Base-by-base conservation (phyloP, 2,797 vertebrate genomes). In the Pseudochromis fuscus region DNA sequence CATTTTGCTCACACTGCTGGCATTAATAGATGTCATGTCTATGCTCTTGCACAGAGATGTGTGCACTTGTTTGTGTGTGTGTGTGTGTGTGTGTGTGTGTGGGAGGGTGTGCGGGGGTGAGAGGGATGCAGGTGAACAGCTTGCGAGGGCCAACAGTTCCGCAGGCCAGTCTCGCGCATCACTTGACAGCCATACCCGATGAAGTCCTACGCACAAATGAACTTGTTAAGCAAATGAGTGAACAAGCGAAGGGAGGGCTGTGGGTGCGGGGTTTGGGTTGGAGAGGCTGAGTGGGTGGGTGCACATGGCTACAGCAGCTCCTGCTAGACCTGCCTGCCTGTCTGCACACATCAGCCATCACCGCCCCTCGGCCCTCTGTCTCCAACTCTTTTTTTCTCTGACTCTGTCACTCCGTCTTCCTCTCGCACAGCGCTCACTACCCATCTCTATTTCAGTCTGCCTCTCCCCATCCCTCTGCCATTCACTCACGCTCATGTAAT, bases 121-220 rank as follows among this genome's bases (percentile, higher is more conserved):
- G 40, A 53, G 69, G 57, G 61, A 78, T 89, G 81, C 91, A 94
- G 92, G 93, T 93, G 93, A 94, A 93, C 93, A 94, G 92, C 92
- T 94, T 95, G 94, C 91, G 13, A 81, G 79, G 84, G 87, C 89
- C 87, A 84, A 86, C 76, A 83, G 77, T 58, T 91, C 93, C 87
- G 81, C 88, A 28, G 92, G 91, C 91, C 72, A 88, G 83, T 79
- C 87, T 93, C 67, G 81, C 87, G 92, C 91, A 91, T 93, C 92
- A 88, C 88, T 94, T 93, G 87, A 85, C 91, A 90, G 87, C 90
- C 88, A 85, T 84, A 79, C 80, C 71, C 53, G 27, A 88, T 88
- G 84, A 86, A 87, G 85, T 66, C 69, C 84, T 86, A 93, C 21
- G 90, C 91, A 91, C 92, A 88, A 91, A 93, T 93, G 83, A 94